A percentile compares a stretch with the other conserved stretches of the same genome.
These are phyloP conservation scores for Argyresthia albistria DNA, from an alignment of 2,888 invertebrate species.

Conservation along the genomic window DNA sequence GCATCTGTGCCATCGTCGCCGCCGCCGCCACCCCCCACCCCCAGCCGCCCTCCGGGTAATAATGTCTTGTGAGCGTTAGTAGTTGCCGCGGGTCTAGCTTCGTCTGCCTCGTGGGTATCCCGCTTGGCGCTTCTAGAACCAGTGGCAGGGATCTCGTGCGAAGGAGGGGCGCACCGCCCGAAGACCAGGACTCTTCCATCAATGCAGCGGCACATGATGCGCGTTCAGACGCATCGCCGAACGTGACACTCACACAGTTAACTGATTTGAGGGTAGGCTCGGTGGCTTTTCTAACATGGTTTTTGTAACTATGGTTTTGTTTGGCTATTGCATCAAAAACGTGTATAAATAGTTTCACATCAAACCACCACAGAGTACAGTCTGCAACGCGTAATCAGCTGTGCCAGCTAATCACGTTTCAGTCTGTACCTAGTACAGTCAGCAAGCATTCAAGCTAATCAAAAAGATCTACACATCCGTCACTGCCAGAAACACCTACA, in stretches of 20 bases:
- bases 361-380: too few species aligned
- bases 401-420: too few species aligned
- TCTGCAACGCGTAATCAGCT: too few species aligned
- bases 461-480: too few species aligned
- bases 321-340: too few species aligned
- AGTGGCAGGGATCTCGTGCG: slow-evolving; percentile 79
- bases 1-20: slow-evolving; percentile 80
- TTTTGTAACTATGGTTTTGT: not conserved
- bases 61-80: slow-evolving; percentile 82
- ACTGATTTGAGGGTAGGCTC: too few species aligned
- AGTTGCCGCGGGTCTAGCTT: slow-evolving; percentile 71
- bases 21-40: slow-evolving; percentile 86
- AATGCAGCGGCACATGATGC: slow-evolving; percentile 62
- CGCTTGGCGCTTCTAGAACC: slow-evolving; percentile 67
- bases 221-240: slow-evolving; percentile 49
- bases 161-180: slow-evolving; percentile 73
- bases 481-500: too few species aligned
- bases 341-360: too few species aligned
- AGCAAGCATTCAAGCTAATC: too few species aligned
- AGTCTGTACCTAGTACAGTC: too few species aligned
- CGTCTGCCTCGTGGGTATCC: slow-evolving; percentile 53
- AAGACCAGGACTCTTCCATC: slow-evolving; percentile 72
- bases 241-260: slow-evolving; percentile 8
- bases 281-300: too few species aligned
- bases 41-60: slow-evolving; percentile 92